Conservation (phyloP, 1,140 invertebrate species). For the Neodiprion fabricii region DNA sequence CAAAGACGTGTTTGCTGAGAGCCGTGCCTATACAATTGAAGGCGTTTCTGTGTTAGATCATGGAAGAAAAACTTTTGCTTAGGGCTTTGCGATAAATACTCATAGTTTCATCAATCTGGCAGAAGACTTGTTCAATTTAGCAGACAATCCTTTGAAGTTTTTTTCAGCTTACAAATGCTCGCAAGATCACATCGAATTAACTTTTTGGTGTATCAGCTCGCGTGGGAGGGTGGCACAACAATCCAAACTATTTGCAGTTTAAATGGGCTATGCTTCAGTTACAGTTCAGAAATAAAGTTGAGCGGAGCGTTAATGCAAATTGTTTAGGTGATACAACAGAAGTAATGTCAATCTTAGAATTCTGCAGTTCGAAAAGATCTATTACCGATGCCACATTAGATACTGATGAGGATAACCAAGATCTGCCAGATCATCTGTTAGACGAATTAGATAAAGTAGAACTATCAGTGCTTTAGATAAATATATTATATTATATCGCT, state of each 20-base stretch:
- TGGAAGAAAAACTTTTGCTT: conserved; percentile 26
- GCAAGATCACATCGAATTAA: conserved; percentile 32
- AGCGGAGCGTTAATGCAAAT: conserved; percentile 28
- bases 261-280: conserved; percentile 23
- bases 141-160: neutral
- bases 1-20: conserved; percentile 21
- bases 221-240: conserved; percentile 33
- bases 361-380: conserved; percentile 14
- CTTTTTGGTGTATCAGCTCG: conserved; percentile 31
- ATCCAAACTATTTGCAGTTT: conserved; percentile 30
- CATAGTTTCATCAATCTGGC: conserved; percentile 22
- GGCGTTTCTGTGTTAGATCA: neutral
- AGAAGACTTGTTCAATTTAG: conserved; percentile 12
- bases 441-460: neutral
- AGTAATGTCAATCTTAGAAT: conserved; percentile 23
- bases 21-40: conserved; percentile 9
- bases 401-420: neutral
- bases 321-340: conserved; percentile 13
- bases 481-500: conserved; percentile 17
- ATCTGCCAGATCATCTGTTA: neutral
- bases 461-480: conserved; percentile 9
- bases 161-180: conserved; percentile 25
- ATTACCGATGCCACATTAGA: conserved; percentile 10
- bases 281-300: conserved; percentile 24
- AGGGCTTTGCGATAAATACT: conserved; percentile 27